Evolutionary conservation across 2,888 invertebrate genomes (phyloP).

Genomic region (Polymixis flavicincta): DNA sequence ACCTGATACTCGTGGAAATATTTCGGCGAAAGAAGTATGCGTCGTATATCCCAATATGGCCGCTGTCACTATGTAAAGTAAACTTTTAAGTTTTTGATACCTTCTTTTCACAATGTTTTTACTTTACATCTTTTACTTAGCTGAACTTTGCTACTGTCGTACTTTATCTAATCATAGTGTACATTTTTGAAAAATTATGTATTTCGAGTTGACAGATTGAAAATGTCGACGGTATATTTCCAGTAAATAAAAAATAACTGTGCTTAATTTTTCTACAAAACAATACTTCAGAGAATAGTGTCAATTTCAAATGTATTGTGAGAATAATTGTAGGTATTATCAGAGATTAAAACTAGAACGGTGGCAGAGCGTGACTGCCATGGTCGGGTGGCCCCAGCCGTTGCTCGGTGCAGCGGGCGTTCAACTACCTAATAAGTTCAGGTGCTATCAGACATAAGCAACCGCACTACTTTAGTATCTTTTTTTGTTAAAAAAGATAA

Average conservation of each 20-base stretch:
- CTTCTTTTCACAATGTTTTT: slow-evolving; percentile 22
- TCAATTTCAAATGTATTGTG: slow-evolving; percentile 48
- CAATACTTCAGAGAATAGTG: slow-evolving; percentile 38
- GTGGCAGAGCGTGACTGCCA: slow-evolving; percentile 73
- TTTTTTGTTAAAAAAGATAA: slow-evolving; percentile 26
- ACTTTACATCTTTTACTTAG: neutral
- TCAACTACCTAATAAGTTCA: slow-evolving; percentile 67
- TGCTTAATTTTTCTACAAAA: slow-evolving; percentile 32
- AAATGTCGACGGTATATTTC: slow-evolving; percentile 13
- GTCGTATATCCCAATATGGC: slow-evolving; percentile 30
- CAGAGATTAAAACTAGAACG: slow-evolving; percentile 72
- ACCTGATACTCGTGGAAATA: neutral
- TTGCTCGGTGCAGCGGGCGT: slow-evolving; percentile 58
- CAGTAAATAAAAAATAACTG: neutral
- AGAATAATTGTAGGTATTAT: slow-evolving; percentile 63
- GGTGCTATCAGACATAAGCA: slow-evolving; percentile 55
- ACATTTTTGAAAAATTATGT: neutral
- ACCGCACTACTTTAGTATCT: slow-evolving; percentile 34
- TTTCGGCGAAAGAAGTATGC: slow-evolving; percentile 16
- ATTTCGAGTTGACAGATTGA: neutral
- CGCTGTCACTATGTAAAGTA: slow-evolving; percentile 11
- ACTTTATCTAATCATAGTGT: too few relatives aligned
- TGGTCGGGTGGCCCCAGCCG: slow-evolving; percentile 62
- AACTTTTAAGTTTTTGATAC: slow-evolving; percentile 20
- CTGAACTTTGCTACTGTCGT: neutral